These are phyloP conservation scores for Oscheius sp. DNA, from an alignment of 2,888 invertebrate species.

Conservation along the genomic window DNA sequence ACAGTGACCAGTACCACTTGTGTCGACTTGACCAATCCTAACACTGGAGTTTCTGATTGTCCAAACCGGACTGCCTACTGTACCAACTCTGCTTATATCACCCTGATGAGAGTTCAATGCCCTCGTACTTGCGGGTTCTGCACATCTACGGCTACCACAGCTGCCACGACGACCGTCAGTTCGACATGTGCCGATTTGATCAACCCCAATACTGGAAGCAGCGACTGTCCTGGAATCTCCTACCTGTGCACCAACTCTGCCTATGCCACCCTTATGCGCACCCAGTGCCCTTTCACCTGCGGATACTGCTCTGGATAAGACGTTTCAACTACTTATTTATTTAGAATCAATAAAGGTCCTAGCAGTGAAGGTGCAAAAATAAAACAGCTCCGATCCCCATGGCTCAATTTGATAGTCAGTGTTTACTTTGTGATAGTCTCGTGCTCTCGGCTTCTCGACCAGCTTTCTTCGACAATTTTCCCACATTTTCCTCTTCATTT, in stretches of 20 bases:
- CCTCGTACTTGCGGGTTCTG: slow-evolving; percentile 6
- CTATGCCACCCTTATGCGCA: slow-evolving; percentile 45
- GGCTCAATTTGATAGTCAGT: no score
- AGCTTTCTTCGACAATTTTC: neutral
- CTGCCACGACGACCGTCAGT: neutral
- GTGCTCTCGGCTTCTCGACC: neutral
- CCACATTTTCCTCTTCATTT: no score
- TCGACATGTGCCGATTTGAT: neutral
- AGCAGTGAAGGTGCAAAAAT: no score
- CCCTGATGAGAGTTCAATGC: slow-evolving; percentile 17
- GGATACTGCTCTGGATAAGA: slow-evolving; percentile 40
- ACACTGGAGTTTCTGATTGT: slow-evolving; percentile 12
- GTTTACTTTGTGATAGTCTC: no score
- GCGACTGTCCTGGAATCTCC: slow-evolving; percentile 42
- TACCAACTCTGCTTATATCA: neutral
- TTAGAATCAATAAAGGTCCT: no score
- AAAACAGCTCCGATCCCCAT: no score
- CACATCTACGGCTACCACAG: slow-evolving; percentile 1
- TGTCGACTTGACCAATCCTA: slow-evolving; percentile 3
- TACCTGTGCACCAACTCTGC: slow-evolving; percentile 46
- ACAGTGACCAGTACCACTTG: neutral
- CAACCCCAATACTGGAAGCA: slow-evolving; percentile 23
- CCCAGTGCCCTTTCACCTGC: slow-evolving; percentile 45
- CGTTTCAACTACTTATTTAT: neutral
- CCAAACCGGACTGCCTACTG: neutral